Conservation (phyloP, 2,888 invertebrate genomes). For the Thymelicus acteon region DNA sequence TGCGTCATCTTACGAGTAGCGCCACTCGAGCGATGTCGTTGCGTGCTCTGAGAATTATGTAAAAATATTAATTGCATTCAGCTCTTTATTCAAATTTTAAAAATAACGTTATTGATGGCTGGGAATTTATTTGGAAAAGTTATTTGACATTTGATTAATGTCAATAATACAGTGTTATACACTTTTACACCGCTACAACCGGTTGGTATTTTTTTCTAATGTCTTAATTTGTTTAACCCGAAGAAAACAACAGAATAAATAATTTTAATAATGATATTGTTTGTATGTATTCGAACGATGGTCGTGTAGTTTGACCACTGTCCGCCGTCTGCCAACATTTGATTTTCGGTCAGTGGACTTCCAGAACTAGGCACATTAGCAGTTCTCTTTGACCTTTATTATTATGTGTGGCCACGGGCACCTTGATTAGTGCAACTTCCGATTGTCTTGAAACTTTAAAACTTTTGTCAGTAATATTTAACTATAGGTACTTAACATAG, state of each 20-base stretch:
- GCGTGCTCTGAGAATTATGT: neutral
- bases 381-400: constrained; percentile 9
- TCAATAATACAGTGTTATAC: no score
- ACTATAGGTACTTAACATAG: no score
- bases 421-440: neutral
- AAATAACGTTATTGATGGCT: neutral
- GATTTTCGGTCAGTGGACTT: neutral
- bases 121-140: no score
- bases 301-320: neutral
- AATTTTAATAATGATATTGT: neutral
- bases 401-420: neutral
- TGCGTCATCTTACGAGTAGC: neutral
- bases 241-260: no score
- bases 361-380: neutral
- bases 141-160: no score
- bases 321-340: neutral
- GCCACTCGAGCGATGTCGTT: neutral
- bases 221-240: no score
- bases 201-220: no score
- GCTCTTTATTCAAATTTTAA: neutral
- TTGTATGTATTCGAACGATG: neutral
- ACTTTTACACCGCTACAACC: no score
- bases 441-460: neutral
- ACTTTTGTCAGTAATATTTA: neutral
- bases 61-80: constrained; percentile 8